Conservation (phyloP, 1,140 invertebrate species). For the Chionoecetes opilio region DNA sequence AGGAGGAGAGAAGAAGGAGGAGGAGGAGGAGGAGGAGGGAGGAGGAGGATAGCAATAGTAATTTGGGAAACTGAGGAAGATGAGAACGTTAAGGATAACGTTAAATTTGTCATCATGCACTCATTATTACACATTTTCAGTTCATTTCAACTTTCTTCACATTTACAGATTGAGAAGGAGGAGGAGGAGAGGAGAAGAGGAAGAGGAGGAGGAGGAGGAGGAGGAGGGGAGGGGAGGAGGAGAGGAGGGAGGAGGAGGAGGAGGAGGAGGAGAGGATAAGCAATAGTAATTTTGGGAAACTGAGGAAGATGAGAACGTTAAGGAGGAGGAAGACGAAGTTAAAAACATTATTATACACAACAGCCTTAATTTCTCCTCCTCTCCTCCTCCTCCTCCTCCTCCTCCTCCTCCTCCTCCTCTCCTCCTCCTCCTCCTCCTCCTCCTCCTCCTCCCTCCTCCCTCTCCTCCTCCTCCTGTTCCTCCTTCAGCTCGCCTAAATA, state of each 20-base stretch:
- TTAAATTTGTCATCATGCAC: too few relatives aligned
- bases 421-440: too few relatives aligned
- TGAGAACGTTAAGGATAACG: background rate
- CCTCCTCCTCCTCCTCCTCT: background rate
- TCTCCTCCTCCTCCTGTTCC: background rate
- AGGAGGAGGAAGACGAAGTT: background rate
- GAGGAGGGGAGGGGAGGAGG: too few relatives aligned
- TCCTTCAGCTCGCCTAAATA: background rate
- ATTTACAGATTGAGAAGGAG: too few relatives aligned
- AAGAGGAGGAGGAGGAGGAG: background rate
- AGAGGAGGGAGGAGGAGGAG: background rate
- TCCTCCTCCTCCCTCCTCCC: background rate
- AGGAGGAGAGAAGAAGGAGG: background rate
- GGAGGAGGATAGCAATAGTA: too few relatives aligned
- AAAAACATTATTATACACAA: background rate
- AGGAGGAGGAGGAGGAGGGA: background rate
- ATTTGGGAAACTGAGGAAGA: background rate
- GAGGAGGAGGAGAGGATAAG: background rate
- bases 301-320: background rate
- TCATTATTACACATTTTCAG: too few relatives aligned
- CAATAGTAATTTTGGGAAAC: background rate
- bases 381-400: too few relatives aligned
- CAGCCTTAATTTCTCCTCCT: background rate
- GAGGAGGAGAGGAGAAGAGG: background rate
- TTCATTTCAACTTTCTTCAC: too few relatives aligned